Conservation (phyloP, 2,113 vertebrate species). For the Orycteropus afer region DNA sequence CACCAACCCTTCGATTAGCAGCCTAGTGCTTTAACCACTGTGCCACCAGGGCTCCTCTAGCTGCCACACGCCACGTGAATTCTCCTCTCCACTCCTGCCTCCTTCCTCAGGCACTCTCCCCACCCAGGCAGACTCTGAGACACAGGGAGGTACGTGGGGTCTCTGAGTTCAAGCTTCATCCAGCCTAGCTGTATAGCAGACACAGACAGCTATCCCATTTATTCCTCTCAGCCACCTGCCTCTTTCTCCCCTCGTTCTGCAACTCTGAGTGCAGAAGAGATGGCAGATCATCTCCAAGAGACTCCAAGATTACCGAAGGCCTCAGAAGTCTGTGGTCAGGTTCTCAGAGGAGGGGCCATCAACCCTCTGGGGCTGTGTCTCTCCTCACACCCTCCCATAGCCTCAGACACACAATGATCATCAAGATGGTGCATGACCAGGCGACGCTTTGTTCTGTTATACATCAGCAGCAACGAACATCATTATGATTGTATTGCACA, state of each 20-base stretch:
- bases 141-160: background rate
- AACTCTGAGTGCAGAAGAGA: background rate
- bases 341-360: fast-evolving
- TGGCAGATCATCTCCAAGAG: background rate
- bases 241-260: background rate
- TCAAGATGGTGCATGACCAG: background rate
- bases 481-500: background rate
- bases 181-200: background rate
- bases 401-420: background rate
- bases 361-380: fast-evolving
- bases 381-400: background rate
- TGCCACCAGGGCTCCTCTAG: too few species aligned
- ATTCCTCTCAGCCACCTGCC: background rate
- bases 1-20: too few species aligned
- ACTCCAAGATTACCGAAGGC: too few species aligned
- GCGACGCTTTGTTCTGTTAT: too few species aligned
- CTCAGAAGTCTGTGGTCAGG: background rate
- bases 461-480: too few species aligned
- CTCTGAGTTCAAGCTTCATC: background rate
- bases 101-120: background rate
- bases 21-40: too few species aligned
- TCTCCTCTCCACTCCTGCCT: background rate
- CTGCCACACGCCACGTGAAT: background rate
- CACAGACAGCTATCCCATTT: fast-evolving
- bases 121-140: background rate